Evolutionary conservation across 2,113 vertebrate genomes (phyloP), one percentile per base, ranked within the genome.

Genomic region (Alethe diademata): DNA sequence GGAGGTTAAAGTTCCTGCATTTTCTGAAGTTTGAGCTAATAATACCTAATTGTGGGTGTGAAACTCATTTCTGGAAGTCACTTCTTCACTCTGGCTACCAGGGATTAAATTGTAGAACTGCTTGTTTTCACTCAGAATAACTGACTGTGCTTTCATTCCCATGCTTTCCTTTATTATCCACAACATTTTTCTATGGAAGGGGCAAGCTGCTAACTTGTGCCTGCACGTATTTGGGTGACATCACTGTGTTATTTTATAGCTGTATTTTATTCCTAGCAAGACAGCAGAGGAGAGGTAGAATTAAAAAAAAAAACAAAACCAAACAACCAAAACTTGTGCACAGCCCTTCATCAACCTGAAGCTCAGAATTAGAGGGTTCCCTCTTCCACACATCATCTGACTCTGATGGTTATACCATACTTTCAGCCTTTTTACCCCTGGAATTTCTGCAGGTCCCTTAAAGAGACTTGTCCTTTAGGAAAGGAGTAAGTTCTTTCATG

Each of bases 21-120:
- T 83, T 86, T 82, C 40, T 61, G 35, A 93, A 57, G 45, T 36
- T 73, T 65, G 38, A 40, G 19, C 31, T 81, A 90, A 42, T 87
- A 64, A 64, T 66, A 54, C 22, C 11, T 48, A 47, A n/a, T 10
- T 61, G 53, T 73, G 47, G 23, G 45, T 53, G 19, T 76, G 73
- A 67, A 95, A 76, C n/a, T 51, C 2, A 23, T 48, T 88, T 92
- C 54, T 86, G 67, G 48, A 67, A 78, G 36, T 33, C 67, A 7
- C 61, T 90, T 90, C 53, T 76, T 60, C 28, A 31, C 7, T 71
- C 70, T 78, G 65, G 11, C 47, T 87, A 35, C 36, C n/a, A 83
- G 33, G 25, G 43, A 35, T 86, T 80, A 65, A 76, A 42, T n/a
- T n/a, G 8, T 25, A 69, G 40, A 10, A 50, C 48, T 73, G 17